phyloP scores from a whole-genome alignment of 2,888 invertebrate species.

The Morinoia aosen region DNA sequence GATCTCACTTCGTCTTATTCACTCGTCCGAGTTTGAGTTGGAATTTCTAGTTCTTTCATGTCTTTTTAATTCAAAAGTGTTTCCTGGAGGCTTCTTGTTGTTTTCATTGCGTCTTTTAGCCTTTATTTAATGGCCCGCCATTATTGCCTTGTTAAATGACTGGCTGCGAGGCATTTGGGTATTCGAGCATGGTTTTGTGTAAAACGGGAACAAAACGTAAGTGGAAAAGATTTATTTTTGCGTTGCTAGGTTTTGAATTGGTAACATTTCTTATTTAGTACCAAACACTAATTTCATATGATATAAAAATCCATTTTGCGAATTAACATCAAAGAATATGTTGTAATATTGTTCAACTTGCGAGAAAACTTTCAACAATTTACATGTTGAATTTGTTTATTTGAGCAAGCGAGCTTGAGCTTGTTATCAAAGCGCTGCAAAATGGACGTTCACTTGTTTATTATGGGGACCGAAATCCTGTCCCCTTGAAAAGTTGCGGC shows the following conservation, averaged over 20 bases:
- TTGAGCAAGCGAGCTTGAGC: not conserved
- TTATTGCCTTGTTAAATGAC: not conserved
- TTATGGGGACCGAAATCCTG: not conserved
- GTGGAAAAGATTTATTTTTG: not conserved
- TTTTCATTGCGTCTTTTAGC: not conserved
- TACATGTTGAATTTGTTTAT: not conserved
- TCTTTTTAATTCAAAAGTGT: not conserved
- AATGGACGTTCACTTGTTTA: not conserved
- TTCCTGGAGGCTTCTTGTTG: not conserved
- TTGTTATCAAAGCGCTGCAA: not conserved
- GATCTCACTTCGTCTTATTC: not conserved
- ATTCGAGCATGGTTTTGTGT: not conserved
- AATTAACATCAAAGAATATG: not conserved
- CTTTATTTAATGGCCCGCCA: not conserved
- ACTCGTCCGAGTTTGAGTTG: not conserved
- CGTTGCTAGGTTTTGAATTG: not conserved
- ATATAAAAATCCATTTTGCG: too few relatives aligned
- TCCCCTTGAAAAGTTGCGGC: not conserved
- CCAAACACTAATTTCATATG: too few relatives aligned
- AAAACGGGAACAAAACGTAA: not conserved
- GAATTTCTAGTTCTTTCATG: not conserved
- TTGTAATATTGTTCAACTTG: not conserved
- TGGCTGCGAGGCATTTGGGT: not conserved
- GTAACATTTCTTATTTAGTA: not conserved
- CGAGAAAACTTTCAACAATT: not conserved